Percentiles rank a stretch among this genome's conserved stretches.
phyloP scores from a whole-genome alignment of 2,888 invertebrate genomes.

The Drosophila greeni region DNA sequence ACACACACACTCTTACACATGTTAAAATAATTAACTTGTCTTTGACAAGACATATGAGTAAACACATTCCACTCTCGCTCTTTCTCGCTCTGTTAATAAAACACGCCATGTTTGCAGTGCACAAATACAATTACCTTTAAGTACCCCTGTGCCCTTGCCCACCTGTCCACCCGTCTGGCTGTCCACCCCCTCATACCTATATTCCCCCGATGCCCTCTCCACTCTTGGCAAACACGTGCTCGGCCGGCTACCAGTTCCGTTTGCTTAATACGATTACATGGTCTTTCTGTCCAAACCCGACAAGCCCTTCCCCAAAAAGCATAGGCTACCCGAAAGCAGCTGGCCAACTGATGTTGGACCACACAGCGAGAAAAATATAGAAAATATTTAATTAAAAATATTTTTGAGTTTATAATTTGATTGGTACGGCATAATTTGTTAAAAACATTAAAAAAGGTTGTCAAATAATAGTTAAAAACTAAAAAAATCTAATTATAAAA shows the following conservation, averaged over 20 bases:
- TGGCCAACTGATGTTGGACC: conserved; percentile 32
- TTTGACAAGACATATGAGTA: conserved; percentile 69
- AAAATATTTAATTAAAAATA: neutral
- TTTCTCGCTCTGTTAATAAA: conserved; percentile 35
- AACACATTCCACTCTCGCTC: conserved; percentile 50
- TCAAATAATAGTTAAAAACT: neutral
- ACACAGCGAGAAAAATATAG: conserved; percentile 6
- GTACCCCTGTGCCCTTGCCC: conserved; percentile 25
- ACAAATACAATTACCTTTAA: conserved; percentile 53
- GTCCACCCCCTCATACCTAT: neutral
- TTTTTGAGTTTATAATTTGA: too few species aligned
- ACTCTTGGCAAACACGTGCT: conserved; percentile 55
- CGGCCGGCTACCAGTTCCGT: conserved; percentile 63
- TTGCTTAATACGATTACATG: conserved; percentile 62
- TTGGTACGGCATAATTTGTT: too few species aligned
- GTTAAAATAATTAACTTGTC: conserved; percentile 73
- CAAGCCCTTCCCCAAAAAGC: conserved; percentile 34
- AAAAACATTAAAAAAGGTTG: too few species aligned
- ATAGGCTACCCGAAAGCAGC: conserved; percentile 43
- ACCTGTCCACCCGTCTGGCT: neutral
- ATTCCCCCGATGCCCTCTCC: neutral
- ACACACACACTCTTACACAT: conserved; percentile 34
- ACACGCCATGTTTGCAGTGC: conserved; percentile 47
- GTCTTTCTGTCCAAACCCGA: conserved; percentile 17
- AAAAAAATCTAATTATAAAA: neutral